Percentiles rank a stretch among this genome's conserved stretches.
Evolutionary conservation across 2,888 invertebrate species (phyloP).

Genomic region (Agrotis puta): DNA sequence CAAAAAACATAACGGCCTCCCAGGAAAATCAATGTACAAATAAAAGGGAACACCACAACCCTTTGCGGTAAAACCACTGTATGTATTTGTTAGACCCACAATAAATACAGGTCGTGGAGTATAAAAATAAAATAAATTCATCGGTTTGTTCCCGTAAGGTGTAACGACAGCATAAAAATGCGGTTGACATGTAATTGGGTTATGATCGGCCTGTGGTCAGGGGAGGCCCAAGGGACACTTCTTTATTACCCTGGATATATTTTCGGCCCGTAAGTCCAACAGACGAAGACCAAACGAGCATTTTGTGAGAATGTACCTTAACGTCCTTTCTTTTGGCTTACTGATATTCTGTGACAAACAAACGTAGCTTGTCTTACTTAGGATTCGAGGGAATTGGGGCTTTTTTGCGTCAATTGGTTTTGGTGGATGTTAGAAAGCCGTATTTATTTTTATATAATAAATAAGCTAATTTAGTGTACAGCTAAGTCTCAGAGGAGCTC

Average conservation of each 20-base stretch:
- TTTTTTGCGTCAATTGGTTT: conserved; percentile 16
- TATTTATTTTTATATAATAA: background rate
- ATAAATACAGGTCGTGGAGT: conserved; percentile 62
- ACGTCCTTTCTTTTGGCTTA: conserved; percentile 50
- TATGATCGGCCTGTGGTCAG: conserved; percentile 77
- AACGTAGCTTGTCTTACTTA: conserved; percentile 29
- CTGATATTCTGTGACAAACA: conserved; percentile 39
- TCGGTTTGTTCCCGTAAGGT: conserved; percentile 71
- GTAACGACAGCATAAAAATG: conserved; percentile 78
- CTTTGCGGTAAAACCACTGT: conserved; percentile 30
- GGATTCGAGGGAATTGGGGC: conserved; percentile 13
- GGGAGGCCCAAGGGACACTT: conserved; percentile 68
- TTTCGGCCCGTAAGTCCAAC: conserved; percentile 62
- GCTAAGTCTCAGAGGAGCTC: background rate
- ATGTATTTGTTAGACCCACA: conserved; percentile 57
- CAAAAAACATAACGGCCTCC: conserved; percentile 17
- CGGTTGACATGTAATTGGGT: conserved; percentile 81
- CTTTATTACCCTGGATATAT: conserved; percentile 76
- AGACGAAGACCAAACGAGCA: conserved; percentile 62
- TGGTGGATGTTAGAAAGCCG: background rate
- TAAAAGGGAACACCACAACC: conserved; percentile 34
- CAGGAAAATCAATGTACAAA: conserved; percentile 45
- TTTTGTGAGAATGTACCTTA: conserved; percentile 62
- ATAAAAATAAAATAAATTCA: conserved; percentile 70
- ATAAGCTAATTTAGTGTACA: no score